phyloP scores from a whole-genome alignment of 2,113 vertebrate genomes.

The Melanerpes formicivorus region DNA sequence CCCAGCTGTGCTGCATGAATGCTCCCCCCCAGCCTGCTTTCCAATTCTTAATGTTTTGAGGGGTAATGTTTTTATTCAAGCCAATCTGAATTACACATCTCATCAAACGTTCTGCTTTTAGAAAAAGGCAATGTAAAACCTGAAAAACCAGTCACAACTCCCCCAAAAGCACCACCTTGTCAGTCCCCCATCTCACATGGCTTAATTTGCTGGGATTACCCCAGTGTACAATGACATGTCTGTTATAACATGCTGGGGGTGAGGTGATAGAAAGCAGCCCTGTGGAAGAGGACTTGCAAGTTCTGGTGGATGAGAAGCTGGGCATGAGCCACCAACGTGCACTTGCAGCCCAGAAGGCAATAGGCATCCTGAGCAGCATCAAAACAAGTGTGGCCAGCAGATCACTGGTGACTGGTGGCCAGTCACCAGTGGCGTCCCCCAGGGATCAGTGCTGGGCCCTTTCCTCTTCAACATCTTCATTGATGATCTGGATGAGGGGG shows the following conservation, averaged over 20 bases:
- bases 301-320: no score
- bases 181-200: accelerated
- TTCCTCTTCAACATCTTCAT: no score
- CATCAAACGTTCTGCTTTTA: background rate
- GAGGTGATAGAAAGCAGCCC: no score
- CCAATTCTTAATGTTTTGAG: background rate
- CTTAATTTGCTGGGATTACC: background rate
- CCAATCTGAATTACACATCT: background rate
- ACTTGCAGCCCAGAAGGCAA: no score
- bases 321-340: no score
- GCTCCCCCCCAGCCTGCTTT: background rate
- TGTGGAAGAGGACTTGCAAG: no score
- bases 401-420: no score
- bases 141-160: background rate
- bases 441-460: no score
- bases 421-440: no score
- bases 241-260: background rate
- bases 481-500: no score
- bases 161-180: accelerated
- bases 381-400: no score
- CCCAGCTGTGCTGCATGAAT: slow-evolving; percentile 19
- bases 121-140: background rate
- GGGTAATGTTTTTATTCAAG: background rate
- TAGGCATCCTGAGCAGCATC: no score
- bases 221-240: background rate